These are phyloP conservation scores for Pipistrellus pipistrellus DNA, from an alignment of 2,797 vertebrate genomes.

Conservation along the genomic window DNA sequence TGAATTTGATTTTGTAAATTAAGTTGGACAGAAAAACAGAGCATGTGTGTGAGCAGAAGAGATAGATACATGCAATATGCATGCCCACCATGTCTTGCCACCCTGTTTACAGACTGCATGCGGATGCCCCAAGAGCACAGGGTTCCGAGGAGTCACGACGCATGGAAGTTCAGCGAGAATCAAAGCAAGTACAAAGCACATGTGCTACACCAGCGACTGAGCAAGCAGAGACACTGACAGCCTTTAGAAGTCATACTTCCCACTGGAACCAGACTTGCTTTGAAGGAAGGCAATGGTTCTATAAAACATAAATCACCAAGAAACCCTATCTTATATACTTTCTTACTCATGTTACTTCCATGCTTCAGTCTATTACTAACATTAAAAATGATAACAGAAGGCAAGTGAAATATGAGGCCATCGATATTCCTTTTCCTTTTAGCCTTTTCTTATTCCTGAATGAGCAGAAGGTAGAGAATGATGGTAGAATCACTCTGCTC, in stretches of 20 bases:
- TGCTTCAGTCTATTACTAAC: neutral
- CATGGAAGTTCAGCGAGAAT: neutral
- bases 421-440: neutral
- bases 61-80: neutral
- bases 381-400: neutral
- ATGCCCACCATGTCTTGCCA: neutral
- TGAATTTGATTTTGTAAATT: neutral
- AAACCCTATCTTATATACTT: neutral
- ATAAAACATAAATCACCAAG: neutral
- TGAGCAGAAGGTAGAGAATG: no score
- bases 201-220: accelerated
- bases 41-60: neutral
- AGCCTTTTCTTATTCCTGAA: neutral
- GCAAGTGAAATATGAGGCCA: neutral
- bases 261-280: neutral
- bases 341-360: neutral
- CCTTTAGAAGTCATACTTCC: neutral
- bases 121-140: neutral
- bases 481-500: neutral
- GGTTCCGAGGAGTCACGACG: accelerated
- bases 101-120: neutral
- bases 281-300: neutral
- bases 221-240: neutral
- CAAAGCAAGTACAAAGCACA: neutral
- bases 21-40: neutral